Conservation (phyloP, 2,888 invertebrate species). For the Saturnia pavonia region DNA sequence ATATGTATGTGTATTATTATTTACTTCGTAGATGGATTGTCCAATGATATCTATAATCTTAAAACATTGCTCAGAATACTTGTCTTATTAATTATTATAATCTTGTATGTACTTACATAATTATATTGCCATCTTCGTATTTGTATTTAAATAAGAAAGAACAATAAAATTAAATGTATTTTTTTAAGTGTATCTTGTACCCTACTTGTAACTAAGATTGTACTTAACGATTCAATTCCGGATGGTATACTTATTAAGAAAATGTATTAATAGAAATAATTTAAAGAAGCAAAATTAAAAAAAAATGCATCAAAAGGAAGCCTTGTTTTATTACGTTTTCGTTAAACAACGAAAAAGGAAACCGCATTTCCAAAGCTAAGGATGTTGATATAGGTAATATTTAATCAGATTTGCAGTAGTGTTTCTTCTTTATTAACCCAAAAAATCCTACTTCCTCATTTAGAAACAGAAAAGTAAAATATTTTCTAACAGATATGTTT, state of each 20-base stretch:
- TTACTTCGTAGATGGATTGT: slow-evolving; percentile 19
- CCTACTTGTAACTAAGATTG: slow-evolving; percentile 45
- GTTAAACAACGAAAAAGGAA: neutral
- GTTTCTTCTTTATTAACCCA: too few relatives aligned
- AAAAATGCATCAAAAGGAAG: slow-evolving; percentile 45
- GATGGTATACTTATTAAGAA: slow-evolving; percentile 53
- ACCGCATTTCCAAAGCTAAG: neutral
- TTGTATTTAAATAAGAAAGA: slow-evolving; percentile 53
- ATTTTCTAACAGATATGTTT: too few relatives aligned
- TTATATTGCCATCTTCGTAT: slow-evolving; percentile 36
- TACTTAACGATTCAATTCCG: slow-evolving; percentile 39
- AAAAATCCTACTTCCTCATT: neutral
- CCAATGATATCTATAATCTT: slow-evolving; percentile 18
- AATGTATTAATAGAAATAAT: slow-evolving; percentile 52
- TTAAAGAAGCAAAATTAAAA: slow-evolving; percentile 46
- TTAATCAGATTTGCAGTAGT: too few relatives aligned
- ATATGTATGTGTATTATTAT: slow-evolving; percentile 2
- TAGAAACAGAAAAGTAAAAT: neutral
- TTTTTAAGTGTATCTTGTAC: slow-evolving; percentile 49
- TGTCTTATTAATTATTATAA: slow-evolving; percentile 37
- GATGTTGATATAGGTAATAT: too few relatives aligned
- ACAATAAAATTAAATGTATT: slow-evolving; percentile 35
- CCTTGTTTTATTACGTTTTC: slow-evolving; percentile 26
- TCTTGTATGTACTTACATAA: slow-evolving; percentile 20
- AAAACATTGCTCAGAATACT: slow-evolving; percentile 43